Conservation (phyloP, 2,113 vertebrate genomes). For the Hydrolagus affinis region DNA sequence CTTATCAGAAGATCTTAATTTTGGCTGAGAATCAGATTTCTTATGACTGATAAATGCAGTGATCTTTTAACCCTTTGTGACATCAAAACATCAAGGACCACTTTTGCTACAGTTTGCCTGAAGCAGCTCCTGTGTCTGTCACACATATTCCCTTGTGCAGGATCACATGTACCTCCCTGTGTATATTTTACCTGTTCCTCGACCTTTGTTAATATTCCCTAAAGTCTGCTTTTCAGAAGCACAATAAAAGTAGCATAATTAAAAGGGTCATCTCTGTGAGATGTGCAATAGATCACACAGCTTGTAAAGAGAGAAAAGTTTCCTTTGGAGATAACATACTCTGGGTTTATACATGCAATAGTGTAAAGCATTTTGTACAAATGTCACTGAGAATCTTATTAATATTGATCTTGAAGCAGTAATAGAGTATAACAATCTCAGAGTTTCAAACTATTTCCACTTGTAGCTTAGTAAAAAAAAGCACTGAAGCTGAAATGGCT, state of each 20-base stretch:
- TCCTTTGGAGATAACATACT: not conserved
- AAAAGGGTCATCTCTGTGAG: not conserved
- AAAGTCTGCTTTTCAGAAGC: not conserved
- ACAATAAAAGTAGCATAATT: conserved; percentile 5
- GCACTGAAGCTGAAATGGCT: not conserved
- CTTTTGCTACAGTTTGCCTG: conserved; percentile 8
- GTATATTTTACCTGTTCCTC: conserved; percentile 19
- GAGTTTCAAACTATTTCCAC: not conserved
- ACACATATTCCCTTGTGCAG: conserved; percentile 5
- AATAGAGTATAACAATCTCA: not conserved
- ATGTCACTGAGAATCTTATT: not conserved
- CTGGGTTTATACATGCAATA: not conserved
- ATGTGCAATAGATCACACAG: not conserved
- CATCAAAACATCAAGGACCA: conserved; percentile 8
- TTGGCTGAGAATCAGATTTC: not conserved
- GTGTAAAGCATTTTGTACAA: not conserved
- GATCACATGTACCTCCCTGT: conserved; percentile 2
- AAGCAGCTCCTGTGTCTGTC: not conserved
- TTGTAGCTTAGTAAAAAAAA: conserved; percentile 14
- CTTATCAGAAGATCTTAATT: conserved; percentile 11
- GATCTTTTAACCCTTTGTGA: conserved; percentile 22
- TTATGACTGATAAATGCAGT: conserved; percentile 18
- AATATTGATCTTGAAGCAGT: not conserved
- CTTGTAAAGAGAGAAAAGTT: conserved; percentile 6
- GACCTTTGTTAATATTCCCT: conserved; percentile 26